Evolutionary conservation across 2,113 vertebrate species (phyloP).

Genomic region (Polypterus bichir): DNA sequence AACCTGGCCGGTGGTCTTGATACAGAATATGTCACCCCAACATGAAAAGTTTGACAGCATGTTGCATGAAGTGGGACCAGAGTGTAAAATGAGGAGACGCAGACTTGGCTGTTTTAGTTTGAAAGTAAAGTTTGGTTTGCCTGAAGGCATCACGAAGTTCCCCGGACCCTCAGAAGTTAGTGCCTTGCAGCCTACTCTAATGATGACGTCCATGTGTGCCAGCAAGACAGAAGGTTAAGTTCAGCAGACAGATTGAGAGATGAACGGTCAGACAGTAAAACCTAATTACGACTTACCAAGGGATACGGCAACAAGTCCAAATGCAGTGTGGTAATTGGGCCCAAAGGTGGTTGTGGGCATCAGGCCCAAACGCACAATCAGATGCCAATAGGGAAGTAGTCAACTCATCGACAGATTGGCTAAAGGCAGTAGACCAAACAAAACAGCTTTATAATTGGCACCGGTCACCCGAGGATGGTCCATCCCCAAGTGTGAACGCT

Average conservation of each 20-base stretch:
- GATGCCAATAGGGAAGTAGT: slow-evolving; percentile 1
- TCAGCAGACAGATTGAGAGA: slow-evolving; percentile 55
- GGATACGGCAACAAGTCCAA: slow-evolving; percentile 31
- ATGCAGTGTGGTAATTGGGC: slow-evolving; percentile 50
- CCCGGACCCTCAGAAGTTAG: slow-evolving; percentile 37
- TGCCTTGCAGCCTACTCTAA: slow-evolving; percentile 25
- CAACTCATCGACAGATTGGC: slow-evolving; percentile 35
- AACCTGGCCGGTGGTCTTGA: too few relatives aligned
- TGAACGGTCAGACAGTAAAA: slow-evolving; percentile 34
- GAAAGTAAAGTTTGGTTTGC: slow-evolving; percentile 13
- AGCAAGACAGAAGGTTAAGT: slow-evolving; percentile 50
- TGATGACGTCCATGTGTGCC: slow-evolving; percentile 29
- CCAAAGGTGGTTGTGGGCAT: slow-evolving; percentile 57
- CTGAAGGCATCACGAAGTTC: slow-evolving; percentile 37
- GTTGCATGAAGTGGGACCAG: too few relatives aligned
- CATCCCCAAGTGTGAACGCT: too few relatives aligned
- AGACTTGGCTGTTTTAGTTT: too few relatives aligned
- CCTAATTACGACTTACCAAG: slow-evolving; percentile 54
- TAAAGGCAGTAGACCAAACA: slow-evolving; percentile 41
- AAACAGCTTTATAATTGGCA: not conserved
- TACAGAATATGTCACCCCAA: too few relatives aligned
- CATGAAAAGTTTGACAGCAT: too few relatives aligned
- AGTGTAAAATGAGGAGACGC: too few relatives aligned
- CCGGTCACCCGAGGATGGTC: too few relatives aligned
- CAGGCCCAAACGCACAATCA: slow-evolving; percentile 35